phyloP scores from a whole-genome alignment of 2,113 vertebrate species.

The Antidorcas marsupialis region DNA sequence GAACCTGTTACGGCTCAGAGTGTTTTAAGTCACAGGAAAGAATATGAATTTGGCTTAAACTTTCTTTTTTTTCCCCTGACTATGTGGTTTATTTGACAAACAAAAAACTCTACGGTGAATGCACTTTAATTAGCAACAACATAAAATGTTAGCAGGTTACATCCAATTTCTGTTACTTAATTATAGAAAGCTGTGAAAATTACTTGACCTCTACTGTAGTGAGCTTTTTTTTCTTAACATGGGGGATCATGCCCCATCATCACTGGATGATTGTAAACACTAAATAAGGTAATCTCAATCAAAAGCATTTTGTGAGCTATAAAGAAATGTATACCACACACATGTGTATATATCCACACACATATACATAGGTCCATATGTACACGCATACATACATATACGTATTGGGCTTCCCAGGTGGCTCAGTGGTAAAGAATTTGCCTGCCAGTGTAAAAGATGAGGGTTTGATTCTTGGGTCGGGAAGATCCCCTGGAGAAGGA shows the following conservation, averaged over 20 bases:
- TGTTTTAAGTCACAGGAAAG: neutral
- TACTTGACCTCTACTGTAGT: neutral
- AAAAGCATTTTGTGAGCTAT: neutral
- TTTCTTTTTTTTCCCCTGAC: neutral
- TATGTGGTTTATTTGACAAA: neutral
- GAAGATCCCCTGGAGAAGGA: neutral
- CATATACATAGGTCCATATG: too few relatives aligned
- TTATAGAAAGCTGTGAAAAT: neutral
- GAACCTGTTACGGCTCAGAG: neutral
- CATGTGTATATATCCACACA: accelerated
- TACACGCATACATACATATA: accelerated
- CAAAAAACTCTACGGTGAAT: neutral
- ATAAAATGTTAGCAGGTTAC: neutral
- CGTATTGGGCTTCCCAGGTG: neutral
- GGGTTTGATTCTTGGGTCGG: neutral
- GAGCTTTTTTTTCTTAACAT: neutral
- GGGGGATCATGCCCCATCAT: neutral
- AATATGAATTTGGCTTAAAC: neutral
- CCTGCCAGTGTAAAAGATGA: neutral
- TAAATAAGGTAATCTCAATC: neutral
- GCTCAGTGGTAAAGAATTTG: neutral
- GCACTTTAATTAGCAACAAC: neutral
- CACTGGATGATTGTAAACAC: neutral
- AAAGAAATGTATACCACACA: neutral
- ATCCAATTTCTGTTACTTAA: neutral